phyloP scores from a whole-genome alignment of 2,888 invertebrate genomes.

The Melolontha melolontha region DNA sequence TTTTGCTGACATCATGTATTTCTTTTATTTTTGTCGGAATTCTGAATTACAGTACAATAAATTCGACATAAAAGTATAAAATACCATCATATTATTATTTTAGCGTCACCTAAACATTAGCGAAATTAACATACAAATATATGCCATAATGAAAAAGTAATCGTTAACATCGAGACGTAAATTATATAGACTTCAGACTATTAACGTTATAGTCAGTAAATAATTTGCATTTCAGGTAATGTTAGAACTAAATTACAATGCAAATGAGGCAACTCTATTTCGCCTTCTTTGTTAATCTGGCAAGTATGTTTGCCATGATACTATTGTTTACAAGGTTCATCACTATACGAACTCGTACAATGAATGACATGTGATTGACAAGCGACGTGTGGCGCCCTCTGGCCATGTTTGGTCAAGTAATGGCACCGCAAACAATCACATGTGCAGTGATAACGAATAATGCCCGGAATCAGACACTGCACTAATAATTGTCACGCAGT shows the following conservation, averaged over 20 bases:
- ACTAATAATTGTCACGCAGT: constrained; percentile 40
- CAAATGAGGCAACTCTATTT: constrained; percentile 27
- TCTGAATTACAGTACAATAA: too few relatives aligned
- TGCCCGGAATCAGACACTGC: constrained; percentile 36
- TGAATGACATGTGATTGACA: constrained; percentile 60
- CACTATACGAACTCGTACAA: constrained; percentile 17
- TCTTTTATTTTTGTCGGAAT: too few relatives aligned
- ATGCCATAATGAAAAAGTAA: too few relatives aligned
- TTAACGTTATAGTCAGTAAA: not conserved
- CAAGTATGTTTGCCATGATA: constrained; percentile 25
- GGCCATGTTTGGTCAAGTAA: constrained; percentile 62
- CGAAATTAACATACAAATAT: too few relatives aligned
- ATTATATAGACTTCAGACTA: too few relatives aligned
- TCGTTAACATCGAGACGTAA: too few relatives aligned
- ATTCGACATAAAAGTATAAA: too few relatives aligned
- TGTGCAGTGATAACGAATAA: constrained; percentile 45
- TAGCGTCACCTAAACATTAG: too few relatives aligned
- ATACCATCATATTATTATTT: too few relatives aligned
- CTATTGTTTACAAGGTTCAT: constrained; percentile 26
- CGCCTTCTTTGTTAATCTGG: constrained; percentile 20
- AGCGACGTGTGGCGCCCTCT: constrained; percentile 57
- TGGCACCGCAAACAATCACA: constrained; percentile 61
- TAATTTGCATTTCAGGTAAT: constrained; percentile 33
- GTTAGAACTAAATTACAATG: constrained; percentile 22
- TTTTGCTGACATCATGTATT: too few relatives aligned